These are phyloP conservation scores for Papilio aristodemus DNA, from an alignment of 1,140 invertebrate genomes.

Conservation along the genomic window DNA sequence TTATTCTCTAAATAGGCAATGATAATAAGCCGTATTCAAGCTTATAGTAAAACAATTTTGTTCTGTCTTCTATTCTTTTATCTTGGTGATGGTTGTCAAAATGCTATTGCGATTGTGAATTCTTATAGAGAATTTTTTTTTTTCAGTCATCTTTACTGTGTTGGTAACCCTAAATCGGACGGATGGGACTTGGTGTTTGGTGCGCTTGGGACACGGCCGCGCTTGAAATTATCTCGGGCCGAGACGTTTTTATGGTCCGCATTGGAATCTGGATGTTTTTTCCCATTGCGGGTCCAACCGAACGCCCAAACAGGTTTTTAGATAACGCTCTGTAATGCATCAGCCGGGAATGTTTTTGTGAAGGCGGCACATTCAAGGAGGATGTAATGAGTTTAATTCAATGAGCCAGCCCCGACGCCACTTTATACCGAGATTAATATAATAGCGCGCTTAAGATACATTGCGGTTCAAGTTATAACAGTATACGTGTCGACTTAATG, in stretches of 20 bases:
- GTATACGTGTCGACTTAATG: conserved; percentile 29
- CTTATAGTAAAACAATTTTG: neutral
- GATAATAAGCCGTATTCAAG: too few species aligned
- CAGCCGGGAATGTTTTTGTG: conserved; percentile 73
- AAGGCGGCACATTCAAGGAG: conserved; percentile 69
- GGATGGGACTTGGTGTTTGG: conserved; percentile 53
- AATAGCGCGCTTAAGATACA: conserved; percentile 1
- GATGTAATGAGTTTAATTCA: conserved; percentile 72
- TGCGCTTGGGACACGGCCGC: conserved; percentile 58
- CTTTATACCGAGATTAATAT: conserved; percentile 34
- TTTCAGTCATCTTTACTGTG: neutral
- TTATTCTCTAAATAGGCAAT: neutral
- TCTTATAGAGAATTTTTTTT: too few species aligned
- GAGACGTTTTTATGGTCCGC: conserved; percentile 77
- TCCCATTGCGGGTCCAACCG: conserved; percentile 68
- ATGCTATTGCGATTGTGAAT: too few species aligned
- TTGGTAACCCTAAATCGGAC: conserved; percentile 41
- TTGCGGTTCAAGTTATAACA: conserved; percentile 35
- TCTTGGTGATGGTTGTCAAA: too few species aligned
- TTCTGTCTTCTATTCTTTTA: too few species aligned
- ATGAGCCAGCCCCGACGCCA: conserved; percentile 42
- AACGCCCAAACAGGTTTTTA: conserved; percentile 77
- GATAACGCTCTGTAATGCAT: conserved; percentile 78
- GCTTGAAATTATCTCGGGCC: conserved; percentile 74
- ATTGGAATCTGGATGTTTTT: conserved; percentile 78